Evolutionary conservation across 1,140 invertebrate genomes (phyloP).

Genomic region (Atta colombica): DNA sequence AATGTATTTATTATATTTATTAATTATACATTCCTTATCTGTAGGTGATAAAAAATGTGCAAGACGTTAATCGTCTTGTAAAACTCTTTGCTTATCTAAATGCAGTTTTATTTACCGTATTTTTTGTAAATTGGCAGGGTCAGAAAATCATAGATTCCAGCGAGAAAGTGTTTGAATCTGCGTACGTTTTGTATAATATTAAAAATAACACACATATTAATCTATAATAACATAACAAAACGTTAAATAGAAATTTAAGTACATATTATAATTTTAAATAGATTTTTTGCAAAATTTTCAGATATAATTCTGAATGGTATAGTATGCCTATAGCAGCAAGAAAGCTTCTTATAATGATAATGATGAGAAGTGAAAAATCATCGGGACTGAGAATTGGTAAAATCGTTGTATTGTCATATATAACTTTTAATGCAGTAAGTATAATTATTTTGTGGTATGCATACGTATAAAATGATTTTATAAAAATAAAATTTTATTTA

Average conservation of each 20-base stretch:
- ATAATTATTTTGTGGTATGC: neutral
- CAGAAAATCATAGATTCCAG: conserved; percentile 52
- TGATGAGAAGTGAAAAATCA: conserved; percentile 9
- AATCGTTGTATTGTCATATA: conserved; percentile 5
- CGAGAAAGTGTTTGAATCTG: conserved; percentile 19
- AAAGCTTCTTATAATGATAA: conserved; percentile 37
- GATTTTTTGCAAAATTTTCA: too few relatives aligned
- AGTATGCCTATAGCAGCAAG: neutral
- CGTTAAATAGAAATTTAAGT: too few relatives aligned
- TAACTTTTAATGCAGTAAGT: conserved; percentile 43
- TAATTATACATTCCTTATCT: neutral
- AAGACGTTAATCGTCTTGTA: neutral
- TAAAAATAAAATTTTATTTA: conserved; percentile 33
- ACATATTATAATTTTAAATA: too few relatives aligned
- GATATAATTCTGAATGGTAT: too few relatives aligned
- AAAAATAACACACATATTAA: too few relatives aligned
- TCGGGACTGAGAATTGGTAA: neutral
- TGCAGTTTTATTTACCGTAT: neutral
- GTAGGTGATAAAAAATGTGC: neutral
- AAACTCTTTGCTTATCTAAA: neutral
- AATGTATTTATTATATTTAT: neutral
- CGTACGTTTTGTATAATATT: too few relatives aligned
- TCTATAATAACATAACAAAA: too few relatives aligned
- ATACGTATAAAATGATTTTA: neutral
- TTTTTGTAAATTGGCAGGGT: conserved; percentile 45